phyloP scores from a whole-genome alignment of 1,140 invertebrate species.

The Philopotamus ludificatus region DNA sequence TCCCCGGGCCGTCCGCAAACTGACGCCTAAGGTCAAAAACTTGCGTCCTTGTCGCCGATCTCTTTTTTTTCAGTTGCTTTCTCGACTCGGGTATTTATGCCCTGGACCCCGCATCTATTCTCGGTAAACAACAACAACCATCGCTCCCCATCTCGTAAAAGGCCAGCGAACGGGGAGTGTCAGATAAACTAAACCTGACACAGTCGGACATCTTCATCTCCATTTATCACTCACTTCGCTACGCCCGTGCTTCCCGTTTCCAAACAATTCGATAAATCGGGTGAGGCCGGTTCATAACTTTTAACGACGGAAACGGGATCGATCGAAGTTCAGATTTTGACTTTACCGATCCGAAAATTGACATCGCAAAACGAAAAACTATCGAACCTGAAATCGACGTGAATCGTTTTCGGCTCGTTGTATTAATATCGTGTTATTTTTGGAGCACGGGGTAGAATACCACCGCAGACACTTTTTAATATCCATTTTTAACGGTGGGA shows the following conservation, averaged over 20 bases:
- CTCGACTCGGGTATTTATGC: not conserved
- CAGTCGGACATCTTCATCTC: not conserved
- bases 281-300: too few relatives aligned
- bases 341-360: too few relatives aligned
- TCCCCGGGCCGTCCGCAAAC: too few relatives aligned
- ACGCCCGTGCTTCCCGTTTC: too few relatives aligned
- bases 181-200: not conserved
- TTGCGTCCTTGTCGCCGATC: not conserved
- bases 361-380: too few relatives aligned
- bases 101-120: not conserved
- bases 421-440: not conserved
- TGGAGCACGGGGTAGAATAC: not conserved
- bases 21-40: not conserved
- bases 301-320: too few relatives aligned
- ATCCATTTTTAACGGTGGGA: constrained; percentile 25
- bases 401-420: too few relatives aligned
- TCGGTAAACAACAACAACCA: not conserved
- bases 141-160: not conserved
- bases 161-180: not conserved
- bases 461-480: constrained; percentile 4
- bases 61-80: not conserved
- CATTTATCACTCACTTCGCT: not conserved
- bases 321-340: too few relatives aligned
- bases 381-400: too few relatives aligned
- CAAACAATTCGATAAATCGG: too few relatives aligned